Base-by-base conservation (phyloP, 1,140 invertebrate genomes). In the Lordiphosa stackelbergi region DNA sequence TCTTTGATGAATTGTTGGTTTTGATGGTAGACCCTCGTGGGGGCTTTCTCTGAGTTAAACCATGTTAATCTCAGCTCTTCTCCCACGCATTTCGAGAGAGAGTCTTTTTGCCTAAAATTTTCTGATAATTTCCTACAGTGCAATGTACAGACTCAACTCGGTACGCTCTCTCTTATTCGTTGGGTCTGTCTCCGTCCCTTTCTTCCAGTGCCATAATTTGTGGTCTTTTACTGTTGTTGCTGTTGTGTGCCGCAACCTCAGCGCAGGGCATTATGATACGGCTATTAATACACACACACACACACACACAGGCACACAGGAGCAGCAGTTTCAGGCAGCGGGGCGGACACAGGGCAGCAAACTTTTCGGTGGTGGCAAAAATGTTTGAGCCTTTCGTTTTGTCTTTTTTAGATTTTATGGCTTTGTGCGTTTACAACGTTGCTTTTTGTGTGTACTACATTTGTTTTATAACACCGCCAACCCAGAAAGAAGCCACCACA, bases 331-430 rank as follows among this genome's bases (percentile, higher is more conserved):
- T 35, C 19, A 35, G 49, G 12, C 12, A 53, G 37, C 13, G 35
- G 47, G 12, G 12, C 19, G 48, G 43, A 46, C 51, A 51, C 34
- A 22, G 36, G 34, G 38, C 57, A 45, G 70, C 51, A 34, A 34
- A 78, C 56, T 59, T 79, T 79, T 79, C 46, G 75, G 75, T 79
- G 75, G 75, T 79, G 77, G 75, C 75, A 75, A 79, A 81, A 53
- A 66, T 81, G 42, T 62, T 75, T 68, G 77, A 75, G 75, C 75
- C 71, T 64, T 83, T 75, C 75, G 69, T 79, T 79, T 79, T 75
- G 75, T 73, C 75, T 79, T 79, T 79, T 79, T 79, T 79, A 79
- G 75, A 83, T 79, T 79, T 79, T 81, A 79, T 79, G 66, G 75
- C 71, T 83, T 79, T 79, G 77, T 79, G 75, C 75, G 75, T 79